These are phyloP conservation scores for Hemibagrus guttatus DNA, from an alignment of 2,797 vertebrate species.

Conservation along the genomic window DNA sequence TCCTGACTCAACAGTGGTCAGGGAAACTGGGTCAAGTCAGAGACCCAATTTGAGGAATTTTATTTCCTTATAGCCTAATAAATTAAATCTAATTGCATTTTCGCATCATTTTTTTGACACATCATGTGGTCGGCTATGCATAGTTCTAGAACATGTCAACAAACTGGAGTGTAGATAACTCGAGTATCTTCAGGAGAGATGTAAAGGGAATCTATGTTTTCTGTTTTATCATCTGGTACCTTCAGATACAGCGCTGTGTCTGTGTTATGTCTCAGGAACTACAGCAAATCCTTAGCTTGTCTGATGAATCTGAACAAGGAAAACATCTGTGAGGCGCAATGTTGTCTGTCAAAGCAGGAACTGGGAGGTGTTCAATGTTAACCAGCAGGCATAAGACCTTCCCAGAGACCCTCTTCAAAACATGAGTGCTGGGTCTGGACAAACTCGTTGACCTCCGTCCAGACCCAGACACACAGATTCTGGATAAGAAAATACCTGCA, in stretches of 20 bases:
- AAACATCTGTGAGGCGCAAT: conserved; percentile 67
- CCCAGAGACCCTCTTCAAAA: conserved; percentile 78
- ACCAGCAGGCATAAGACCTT: conserved; percentile 78
- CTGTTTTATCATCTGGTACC: not conserved
- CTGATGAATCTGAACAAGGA: conserved; percentile 71
- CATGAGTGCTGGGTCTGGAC: conserved; percentile 67
- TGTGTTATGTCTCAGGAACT: conserved; percentile 45
- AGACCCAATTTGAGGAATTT: conserved; percentile 24
- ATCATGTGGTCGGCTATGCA: not conserved
- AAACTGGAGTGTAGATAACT: not conserved
- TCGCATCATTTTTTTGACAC: not conserved
- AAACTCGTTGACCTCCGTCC: conserved; percentile 47
- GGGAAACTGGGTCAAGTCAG: conserved; percentile 41
- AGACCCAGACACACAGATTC: conserved; percentile 14
- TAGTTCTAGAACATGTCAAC: not conserved
- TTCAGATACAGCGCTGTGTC: conserved; percentile 39
- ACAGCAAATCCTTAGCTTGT: conserved; percentile 49
- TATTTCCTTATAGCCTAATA: conserved; percentile 24
- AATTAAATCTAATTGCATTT: not conserved
- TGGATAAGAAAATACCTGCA: not conserved
- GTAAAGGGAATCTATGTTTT: not conserved
- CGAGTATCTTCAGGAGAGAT: not conserved
- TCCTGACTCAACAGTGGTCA: conserved; percentile 47
- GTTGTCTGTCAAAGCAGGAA: conserved; percentile 82
- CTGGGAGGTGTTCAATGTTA: conserved; percentile 74